These are phyloP conservation scores for Geothlypis trichas DNA, from an alignment of 2,113 vertebrate species.

Conservation along the genomic window DNA sequence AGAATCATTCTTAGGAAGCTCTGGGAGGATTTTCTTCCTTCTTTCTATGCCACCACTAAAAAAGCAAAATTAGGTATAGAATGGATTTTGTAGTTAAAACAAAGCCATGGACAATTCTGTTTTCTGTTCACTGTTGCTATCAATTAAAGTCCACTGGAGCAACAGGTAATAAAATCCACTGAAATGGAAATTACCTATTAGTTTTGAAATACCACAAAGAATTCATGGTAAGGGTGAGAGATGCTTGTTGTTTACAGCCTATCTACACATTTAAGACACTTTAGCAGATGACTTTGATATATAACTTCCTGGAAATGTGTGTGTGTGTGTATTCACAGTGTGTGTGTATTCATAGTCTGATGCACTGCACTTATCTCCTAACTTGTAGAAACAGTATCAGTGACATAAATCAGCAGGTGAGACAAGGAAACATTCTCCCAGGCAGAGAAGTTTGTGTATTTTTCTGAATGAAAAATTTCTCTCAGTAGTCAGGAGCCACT, in stretches of 20 bases:
- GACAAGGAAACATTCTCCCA: not conserved
- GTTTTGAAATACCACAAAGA: not conserved
- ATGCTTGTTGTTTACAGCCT: not conserved
- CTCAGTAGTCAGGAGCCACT: not conserved
- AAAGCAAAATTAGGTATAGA: not conserved
- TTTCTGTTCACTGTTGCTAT: not conserved
- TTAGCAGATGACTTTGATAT: not conserved
- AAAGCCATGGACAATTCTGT: not conserved
- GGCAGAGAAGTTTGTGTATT: not conserved
- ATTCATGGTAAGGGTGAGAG: not conserved
- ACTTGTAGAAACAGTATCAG: not conserved
- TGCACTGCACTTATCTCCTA: not conserved
- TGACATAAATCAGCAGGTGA: not conserved
- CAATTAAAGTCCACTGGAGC: constrained; percentile 11
- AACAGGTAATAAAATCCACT: constrained; percentile 16
- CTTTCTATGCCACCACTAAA: not conserved
- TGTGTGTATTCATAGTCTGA: not conserved
- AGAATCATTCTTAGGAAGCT: constrained; percentile 12
- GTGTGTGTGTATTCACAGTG: not conserved
- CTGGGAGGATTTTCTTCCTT: not conserved
- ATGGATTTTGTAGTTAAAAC: constrained; percentile 16
- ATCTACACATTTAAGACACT: not conserved
- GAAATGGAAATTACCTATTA: not conserved
- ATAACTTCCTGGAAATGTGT: not conserved
- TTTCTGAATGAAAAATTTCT: not conserved